Base-by-base conservation (phyloP, 2,797 vertebrate genomes). In the Sus cebifrons region DNA sequence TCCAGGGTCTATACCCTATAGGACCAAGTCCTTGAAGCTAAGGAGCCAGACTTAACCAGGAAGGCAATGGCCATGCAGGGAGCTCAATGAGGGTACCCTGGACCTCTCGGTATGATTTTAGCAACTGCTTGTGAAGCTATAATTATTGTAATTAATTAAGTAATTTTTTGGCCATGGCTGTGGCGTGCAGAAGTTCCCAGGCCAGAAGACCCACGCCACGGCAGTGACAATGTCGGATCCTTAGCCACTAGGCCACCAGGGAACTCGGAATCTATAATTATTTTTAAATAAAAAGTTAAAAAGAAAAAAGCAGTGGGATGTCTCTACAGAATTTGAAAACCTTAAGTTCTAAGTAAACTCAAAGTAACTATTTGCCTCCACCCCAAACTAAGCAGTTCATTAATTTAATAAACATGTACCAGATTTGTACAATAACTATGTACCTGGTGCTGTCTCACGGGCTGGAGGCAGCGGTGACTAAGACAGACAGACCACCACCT, bases 51-150 rank as follows among this genome's bases (percentile, higher is more conserved):
- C 58, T 78, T 27, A 1, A 23, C 3, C 15, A 15, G 10, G 54
- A 71, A 75, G 79, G 65, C 29, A 12, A 9, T 0, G 17, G 86
- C 18, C 12, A 2, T 0, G 18, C 0, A 0, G 60, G 20, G 56
- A 56, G 27, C 13, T 6, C 21, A 86, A 17, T 3, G 60, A 62
- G 64, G 23, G 65, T 6, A 3, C 2, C 5, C 6, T 12, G 73
- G 81, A 9, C 15, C 15, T 71, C 67, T 8, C 0, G 0, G 13
- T 7, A n/a, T 29, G 40, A 23, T 17, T 73, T 89, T 21, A 58
- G 23, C 9, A 86, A 52, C 20, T 74, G 64, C 71, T 49, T 44
- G 29, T 15, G 36, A 44, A 32, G 32, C 56, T 40, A 10, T 44
- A 68, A 92, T 85, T 70, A 81, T 58, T 92, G 87, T 78, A 75